A percentile compares a stretch with the other conserved stretches of the same genome.
These are phyloP conservation scores for Petrocephalus schoutedeni DNA, from an alignment of 2,797 vertebrate genomes.

Conservation along the genomic window DNA sequence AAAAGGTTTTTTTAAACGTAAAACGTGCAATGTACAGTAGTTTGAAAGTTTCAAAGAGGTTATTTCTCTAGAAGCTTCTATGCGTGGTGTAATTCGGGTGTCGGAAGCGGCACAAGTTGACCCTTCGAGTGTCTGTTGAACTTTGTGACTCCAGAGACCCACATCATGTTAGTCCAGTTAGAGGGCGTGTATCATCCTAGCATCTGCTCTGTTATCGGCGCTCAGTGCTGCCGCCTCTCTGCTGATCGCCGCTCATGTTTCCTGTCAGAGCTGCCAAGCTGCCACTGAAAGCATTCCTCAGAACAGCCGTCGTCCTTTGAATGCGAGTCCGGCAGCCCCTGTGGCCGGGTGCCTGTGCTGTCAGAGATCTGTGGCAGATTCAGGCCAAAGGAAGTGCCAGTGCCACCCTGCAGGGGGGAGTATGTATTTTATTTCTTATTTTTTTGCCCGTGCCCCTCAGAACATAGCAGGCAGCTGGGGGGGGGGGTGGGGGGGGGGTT, in stretches of 20 bases:
- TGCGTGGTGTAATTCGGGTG: neutral
- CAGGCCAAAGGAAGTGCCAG: neutral
- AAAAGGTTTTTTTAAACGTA: neutral
- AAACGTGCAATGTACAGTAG: neutral
- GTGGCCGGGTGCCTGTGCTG: neutral
- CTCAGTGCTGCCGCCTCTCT: neutral
- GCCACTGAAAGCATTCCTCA: neutral
- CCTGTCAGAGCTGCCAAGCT: neutral
- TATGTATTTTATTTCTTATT: neutral
- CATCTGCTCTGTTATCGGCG: neutral
- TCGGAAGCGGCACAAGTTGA: neutral
- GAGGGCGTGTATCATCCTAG: neutral
- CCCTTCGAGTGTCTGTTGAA: conserved; percentile 2
- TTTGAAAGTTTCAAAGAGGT: neutral
- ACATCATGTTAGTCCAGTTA: neutral
- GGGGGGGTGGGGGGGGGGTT: neutral
- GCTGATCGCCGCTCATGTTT: neutral
- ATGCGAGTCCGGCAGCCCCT: conserved; percentile 1
- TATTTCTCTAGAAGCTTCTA: neutral
- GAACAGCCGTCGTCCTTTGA: neutral
- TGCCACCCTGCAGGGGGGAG: neutral
- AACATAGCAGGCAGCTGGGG: neutral
- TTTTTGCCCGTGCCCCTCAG: neutral
- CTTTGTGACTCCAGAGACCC: neutral
- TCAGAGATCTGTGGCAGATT: conserved; percentile 5